phyloP scores from a whole-genome alignment of 2,113 vertebrate genomes.

The Actenoides lindsayi region DNA sequence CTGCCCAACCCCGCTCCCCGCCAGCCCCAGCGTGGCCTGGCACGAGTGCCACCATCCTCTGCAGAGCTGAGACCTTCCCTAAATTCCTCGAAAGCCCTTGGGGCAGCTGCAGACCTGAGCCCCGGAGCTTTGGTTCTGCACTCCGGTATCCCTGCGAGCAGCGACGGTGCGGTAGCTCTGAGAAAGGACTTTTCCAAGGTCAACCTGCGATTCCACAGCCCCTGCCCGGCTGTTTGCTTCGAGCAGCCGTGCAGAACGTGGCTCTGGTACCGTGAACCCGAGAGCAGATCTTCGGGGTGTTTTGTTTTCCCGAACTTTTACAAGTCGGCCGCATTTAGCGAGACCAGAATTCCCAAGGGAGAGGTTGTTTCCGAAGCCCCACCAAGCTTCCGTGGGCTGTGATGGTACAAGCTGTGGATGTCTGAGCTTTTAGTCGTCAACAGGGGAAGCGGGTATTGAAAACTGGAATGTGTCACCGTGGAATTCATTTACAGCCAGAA shows the following conservation, averaged over 20 bases:
- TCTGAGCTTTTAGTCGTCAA: not conserved
- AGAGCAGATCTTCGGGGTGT: not conserved
- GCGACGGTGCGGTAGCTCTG: not conserved
- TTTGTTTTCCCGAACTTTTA: slow-evolving; percentile 15
- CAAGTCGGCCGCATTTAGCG: not conserved
- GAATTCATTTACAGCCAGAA: not conserved
- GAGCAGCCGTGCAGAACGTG: slow-evolving; percentile 8
- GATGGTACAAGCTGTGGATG: not conserved
- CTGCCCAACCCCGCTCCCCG: fast-evolving
- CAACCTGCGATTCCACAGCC: fast-evolving
- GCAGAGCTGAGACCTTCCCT: not conserved
- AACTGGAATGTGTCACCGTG: not conserved
- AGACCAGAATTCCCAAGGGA: not conserved
- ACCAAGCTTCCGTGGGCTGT: not conserved
- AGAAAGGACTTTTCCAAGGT: slow-evolving; percentile 13
- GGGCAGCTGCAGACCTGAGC: not conserved
- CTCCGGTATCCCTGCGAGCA: fast-evolving
- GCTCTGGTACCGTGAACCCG: not conserved
- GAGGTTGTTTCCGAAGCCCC: not conserved
- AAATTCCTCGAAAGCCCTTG: not conserved
- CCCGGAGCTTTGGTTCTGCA: not conserved
- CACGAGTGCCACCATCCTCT: not conserved
- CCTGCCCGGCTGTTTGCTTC: not conserved
- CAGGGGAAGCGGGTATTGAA: not conserved
- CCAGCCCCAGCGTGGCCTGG: fast-evolving